Evolutionary conservation across 2,797 vertebrate genomes (phyloP).

Genomic region (Podarcis lilfordi): DNA sequence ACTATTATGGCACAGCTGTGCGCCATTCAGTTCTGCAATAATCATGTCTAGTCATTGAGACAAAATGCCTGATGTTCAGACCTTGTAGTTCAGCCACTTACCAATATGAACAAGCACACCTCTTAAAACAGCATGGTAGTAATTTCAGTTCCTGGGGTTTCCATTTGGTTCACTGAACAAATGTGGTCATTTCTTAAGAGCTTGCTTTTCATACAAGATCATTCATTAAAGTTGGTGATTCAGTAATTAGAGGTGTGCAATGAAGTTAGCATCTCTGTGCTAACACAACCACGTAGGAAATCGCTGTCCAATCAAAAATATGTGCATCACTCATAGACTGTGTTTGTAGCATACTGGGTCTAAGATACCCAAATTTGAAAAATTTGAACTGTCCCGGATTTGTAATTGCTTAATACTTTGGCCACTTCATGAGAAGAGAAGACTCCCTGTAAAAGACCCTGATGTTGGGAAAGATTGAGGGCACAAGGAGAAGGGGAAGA

Average conservation of each 20-base stretch:
- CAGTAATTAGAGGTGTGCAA: background rate
- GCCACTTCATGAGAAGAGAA: too few species aligned
- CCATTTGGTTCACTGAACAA: slow-evolving; percentile 6
- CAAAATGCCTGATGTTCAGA: background rate
- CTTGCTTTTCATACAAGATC: background rate
- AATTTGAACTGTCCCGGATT: background rate
- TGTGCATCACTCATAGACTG: background rate
- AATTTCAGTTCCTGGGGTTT: background rate
- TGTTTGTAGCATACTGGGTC: background rate
- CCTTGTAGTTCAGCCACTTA: slow-evolving; percentile 19
- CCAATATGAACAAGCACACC: slow-evolving; percentile 4
- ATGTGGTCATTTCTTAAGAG: background rate
- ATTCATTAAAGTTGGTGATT: background rate
- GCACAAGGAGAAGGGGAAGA: too few species aligned
- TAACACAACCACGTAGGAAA: background rate
- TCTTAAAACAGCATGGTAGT: slow-evolving; percentile 10
- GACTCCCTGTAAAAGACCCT: too few species aligned
- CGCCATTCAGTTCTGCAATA: background rate
- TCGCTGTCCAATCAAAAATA: background rate
- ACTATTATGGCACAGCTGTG: background rate
- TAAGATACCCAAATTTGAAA: background rate
- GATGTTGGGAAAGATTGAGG: too few species aligned
- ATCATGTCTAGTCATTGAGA: background rate
- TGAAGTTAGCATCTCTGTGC: background rate
- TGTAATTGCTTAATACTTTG: background rate